Evolutionary conservation across 2,888 invertebrate genomes (phyloP).

Genomic region (Odontocolon sp.): DNA sequence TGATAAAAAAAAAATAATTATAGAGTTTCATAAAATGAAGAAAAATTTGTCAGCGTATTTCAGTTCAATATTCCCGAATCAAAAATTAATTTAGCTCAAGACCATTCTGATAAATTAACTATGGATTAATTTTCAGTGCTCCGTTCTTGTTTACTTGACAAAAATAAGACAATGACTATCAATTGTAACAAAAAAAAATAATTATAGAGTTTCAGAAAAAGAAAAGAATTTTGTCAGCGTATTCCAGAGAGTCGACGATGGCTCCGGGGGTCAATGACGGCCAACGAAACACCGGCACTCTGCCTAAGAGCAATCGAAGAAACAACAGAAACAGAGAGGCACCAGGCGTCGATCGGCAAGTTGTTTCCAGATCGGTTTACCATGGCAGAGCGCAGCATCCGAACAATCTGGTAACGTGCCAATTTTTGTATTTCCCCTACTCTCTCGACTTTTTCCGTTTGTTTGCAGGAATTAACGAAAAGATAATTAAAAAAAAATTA

Average conservation of each 20-base stretch:
- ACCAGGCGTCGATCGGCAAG: constrained; percentile 68
- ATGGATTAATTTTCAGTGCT: too few relatives aligned
- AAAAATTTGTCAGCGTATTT: too few relatives aligned
- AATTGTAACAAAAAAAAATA: too few relatives aligned
- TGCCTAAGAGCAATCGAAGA: constrained; percentile 76
- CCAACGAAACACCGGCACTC: constrained; percentile 75
- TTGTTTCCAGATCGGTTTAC: constrained; percentile 61
- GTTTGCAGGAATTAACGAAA: constrained; percentile 60
- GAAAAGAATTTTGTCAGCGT: too few relatives aligned
- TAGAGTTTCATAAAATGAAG: too few relatives aligned
- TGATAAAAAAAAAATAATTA: background rate
- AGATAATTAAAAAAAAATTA: constrained; percentile 64
- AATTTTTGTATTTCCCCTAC: constrained; percentile 5
- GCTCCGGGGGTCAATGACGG: constrained; percentile 74
- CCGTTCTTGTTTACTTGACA: too few relatives aligned
- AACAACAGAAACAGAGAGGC: constrained; percentile 75
- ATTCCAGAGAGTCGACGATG: constrained; percentile 16
- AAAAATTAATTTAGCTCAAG: too few relatives aligned
- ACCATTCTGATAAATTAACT: too few relatives aligned
- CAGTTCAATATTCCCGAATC: too few relatives aligned
- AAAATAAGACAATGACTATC: too few relatives aligned
- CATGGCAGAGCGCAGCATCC: constrained; percentile 69
- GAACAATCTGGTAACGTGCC: constrained; percentile 74
- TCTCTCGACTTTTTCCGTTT: constrained; percentile 35
- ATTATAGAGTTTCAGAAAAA: too few relatives aligned